Evolutionary conservation across 2,113 vertebrate species (phyloP).

Genomic region (Columba livia): DNA sequence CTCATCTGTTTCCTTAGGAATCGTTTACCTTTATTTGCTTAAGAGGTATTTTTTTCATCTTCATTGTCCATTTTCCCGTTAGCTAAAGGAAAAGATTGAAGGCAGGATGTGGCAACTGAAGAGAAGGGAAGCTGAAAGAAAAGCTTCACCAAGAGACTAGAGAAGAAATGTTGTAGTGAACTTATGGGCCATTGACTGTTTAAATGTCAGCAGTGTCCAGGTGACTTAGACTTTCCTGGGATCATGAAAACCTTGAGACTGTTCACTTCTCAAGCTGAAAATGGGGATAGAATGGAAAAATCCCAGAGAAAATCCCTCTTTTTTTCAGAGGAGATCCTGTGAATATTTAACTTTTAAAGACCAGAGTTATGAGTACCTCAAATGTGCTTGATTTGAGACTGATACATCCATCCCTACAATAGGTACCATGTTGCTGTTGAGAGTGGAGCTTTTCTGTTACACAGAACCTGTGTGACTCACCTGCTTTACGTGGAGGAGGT

Average conservation of each 20-base stretch:
- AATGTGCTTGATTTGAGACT: background rate
- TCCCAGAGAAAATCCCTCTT: background rate
- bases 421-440: background rate
- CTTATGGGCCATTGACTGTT: fast-evolving
- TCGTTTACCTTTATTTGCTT: background rate
- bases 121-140: background rate
- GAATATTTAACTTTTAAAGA: background rate
- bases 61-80: background rate
- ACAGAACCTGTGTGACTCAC: background rate
- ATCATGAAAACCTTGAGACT: background rate
- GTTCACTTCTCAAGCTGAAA: background rate
- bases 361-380: background rate
- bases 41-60: background rate
- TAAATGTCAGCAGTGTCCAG: background rate
- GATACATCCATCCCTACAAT: background rate
- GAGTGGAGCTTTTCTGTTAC: background rate
- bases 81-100: background rate
- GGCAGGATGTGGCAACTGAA: background rate
- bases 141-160: background rate
- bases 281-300: background rate
- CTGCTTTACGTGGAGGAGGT: background rate
- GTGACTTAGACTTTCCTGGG: background rate
- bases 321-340: background rate
- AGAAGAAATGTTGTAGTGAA: background rate
- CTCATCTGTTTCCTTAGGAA: background rate